These are phyloP conservation scores for Agrochola macilenta DNA, from an alignment of 2,888 invertebrate genomes.

Conservation along the genomic window DNA sequence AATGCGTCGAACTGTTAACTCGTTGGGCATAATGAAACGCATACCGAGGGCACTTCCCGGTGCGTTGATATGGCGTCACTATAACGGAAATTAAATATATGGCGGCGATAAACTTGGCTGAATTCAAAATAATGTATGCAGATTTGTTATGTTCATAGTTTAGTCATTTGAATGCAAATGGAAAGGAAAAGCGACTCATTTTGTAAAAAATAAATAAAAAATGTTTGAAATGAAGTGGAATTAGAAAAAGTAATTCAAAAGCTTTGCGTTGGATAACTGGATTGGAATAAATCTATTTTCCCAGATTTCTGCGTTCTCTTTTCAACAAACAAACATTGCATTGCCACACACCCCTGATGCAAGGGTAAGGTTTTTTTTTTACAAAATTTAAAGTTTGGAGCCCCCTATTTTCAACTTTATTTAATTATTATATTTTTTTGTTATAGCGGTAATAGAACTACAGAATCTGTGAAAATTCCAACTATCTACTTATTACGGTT, in stretches of 20 bases:
- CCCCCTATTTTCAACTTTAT: too few relatives aligned
- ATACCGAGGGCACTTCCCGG: constrained; percentile 28
- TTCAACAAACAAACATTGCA: neutral
- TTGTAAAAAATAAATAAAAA: neutral
- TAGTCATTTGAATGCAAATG: constrained; percentile 36
- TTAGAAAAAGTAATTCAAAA: constrained; percentile 9
- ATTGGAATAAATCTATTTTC: neutral
- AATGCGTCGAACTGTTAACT: constrained; percentile 30
- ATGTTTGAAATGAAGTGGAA: constrained; percentile 4
- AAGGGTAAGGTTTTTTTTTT: too few relatives aligned
- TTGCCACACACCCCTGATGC: too few relatives aligned
- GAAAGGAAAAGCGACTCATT: neutral
- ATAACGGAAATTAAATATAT: constrained; percentile 52
- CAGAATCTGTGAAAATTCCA: too few relatives aligned
- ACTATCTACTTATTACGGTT: too few relatives aligned
- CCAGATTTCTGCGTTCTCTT: neutral
- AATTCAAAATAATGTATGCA: constrained; percentile 34
- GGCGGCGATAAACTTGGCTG: constrained; percentile 25
- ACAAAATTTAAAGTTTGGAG: too few relatives aligned
- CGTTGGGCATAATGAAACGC: constrained; percentile 39
- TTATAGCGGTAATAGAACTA: too few relatives aligned
- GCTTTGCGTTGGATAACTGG: neutral
- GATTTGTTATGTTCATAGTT: constrained; percentile 21
- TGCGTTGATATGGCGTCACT: constrained; percentile 32
- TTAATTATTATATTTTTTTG: too few relatives aligned